phyloP scores from a whole-genome alignment of 2,113 vertebrate species.

The Nycticorax nycticorax region DNA sequence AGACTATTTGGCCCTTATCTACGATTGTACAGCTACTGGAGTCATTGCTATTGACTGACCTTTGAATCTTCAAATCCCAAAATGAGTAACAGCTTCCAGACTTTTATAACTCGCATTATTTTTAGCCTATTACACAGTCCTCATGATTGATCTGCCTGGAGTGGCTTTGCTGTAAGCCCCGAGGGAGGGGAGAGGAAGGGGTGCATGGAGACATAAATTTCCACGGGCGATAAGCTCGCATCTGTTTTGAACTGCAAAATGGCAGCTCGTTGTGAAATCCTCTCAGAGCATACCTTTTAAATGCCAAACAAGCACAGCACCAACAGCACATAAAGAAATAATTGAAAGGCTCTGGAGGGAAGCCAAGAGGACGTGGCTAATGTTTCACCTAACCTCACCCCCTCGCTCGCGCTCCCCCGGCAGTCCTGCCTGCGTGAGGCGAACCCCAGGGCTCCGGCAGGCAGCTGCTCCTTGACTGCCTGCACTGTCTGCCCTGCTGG shows the following conservation, averaged over 20 bases:
- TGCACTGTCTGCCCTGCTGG: conserved; percentile 35
- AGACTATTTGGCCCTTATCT: neutral
- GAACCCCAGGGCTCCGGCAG: neutral
- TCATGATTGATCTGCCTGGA: conserved; percentile 63
- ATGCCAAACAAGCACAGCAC: conserved; percentile 66
- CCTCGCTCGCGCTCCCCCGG: neutral
- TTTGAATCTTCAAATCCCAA: conserved; percentile 21
- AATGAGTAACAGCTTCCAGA: conserved; percentile 61
- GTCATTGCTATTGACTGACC: conserved; percentile 1
- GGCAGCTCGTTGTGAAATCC: conserved; percentile 74
- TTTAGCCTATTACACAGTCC: conserved; percentile 69
- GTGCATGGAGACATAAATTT: conserved; percentile 54
- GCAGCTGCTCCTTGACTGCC: conserved; percentile 56
- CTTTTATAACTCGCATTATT: conserved; percentile 58
- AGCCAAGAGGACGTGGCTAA: conserved; percentile 72
- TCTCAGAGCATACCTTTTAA: conserved; percentile 49
- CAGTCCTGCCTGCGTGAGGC: conserved; percentile 7
- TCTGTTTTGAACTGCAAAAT: conserved; percentile 68
- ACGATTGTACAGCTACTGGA: neutral
- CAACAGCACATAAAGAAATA: conserved; percentile 76
- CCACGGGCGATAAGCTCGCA: conserved; percentile 60
- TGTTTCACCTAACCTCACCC: conserved; percentile 77
- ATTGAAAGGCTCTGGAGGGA: conserved; percentile 72
- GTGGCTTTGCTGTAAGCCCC: conserved; percentile 28
- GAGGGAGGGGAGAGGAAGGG: conserved; percentile 27